Evolutionary conservation across 2,797 vertebrate species (phyloP).

Genomic region (Petrocephalus schoutedeni): DNA sequence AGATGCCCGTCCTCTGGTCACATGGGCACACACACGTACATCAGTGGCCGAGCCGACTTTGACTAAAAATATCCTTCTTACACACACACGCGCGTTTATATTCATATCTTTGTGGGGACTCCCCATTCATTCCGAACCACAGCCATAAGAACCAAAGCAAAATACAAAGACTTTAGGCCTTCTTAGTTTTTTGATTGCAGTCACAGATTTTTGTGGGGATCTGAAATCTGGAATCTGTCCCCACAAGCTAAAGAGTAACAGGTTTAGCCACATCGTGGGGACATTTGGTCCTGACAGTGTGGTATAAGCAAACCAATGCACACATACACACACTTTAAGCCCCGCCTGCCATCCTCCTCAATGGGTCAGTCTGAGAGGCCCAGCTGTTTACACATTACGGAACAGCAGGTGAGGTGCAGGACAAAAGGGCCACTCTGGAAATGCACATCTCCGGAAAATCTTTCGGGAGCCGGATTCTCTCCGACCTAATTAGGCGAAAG

Average conservation of each 20-base stretch:
- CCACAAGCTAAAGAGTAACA: too few relatives aligned
- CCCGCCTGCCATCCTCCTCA: background rate
- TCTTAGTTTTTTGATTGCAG: background rate
- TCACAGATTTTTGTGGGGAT: too few relatives aligned
- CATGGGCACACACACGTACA: background rate
- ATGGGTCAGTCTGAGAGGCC: background rate
- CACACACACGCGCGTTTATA: background rate
- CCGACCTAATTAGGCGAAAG: background rate
- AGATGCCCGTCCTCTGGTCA: background rate
- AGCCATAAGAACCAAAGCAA: too few relatives aligned
- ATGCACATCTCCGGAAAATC: background rate
- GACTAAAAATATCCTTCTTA: background rate
- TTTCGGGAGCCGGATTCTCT: background rate
- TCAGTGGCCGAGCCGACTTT: background rate
- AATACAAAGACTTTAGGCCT: background rate
- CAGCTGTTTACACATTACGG: background rate
- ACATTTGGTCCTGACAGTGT: too few relatives aligned
- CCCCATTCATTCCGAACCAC: background rate
- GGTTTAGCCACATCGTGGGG: too few relatives aligned
- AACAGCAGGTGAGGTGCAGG: background rate
- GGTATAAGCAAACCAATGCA: background rate
- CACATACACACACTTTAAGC: too few relatives aligned
- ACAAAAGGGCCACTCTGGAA: background rate
- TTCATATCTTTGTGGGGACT: background rate
- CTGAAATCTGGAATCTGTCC: too few relatives aligned